Base-by-base conservation (phyloP, 2,113 vertebrate genomes). In the Spermophilus dauricus region DNA sequence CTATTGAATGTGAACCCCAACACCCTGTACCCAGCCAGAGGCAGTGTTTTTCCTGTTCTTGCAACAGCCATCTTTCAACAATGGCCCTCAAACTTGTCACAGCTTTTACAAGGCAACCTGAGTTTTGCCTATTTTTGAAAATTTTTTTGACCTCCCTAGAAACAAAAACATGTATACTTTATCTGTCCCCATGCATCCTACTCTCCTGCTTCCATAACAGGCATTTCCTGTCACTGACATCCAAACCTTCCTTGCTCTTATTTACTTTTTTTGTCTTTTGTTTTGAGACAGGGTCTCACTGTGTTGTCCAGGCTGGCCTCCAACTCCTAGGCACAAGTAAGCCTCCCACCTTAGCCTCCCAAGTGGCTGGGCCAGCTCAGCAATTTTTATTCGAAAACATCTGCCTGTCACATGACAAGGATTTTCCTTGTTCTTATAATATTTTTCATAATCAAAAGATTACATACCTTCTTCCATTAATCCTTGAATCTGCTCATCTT, bases 401-500 rank as follows among this genome's bases (percentile, higher is more conserved):
- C 30, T 90, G 42, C n/a, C 42, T 89, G 34, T 82, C 51, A 86
- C 0, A 26, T 42, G 11, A 10, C 24, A 94, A 77, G 2, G 39
- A 96, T 13, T 90, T 87, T 72, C 78, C 75, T 37, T 39, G 7
- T 92, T 86, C 58, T 96, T 39, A 83, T 6, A 77, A 13, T 84
- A 88, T 39, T 83, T 97, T 92, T 91, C 58, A 89, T 48, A 86
- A 89, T 92, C n/a, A 76, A 69, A 6, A 86, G 80, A 90, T 76
- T 58, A 97, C 98, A 5, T 11, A 99, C 99, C 99, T 98, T 99
- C 99, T 95, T 99, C 99, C 98, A 99, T 98, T 96, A 99, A 98
- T n/a, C 99, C 99, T 98, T 98, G 98, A 97, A 99, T 99, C 98
- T 99, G 99, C 69, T 99, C 99, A 95, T 99, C 99, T 97, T 99